Base-by-base conservation (phyloP, 30 jellyfish, hydroid and myxozoan species). In the Pelagia noctiluca region DNA sequence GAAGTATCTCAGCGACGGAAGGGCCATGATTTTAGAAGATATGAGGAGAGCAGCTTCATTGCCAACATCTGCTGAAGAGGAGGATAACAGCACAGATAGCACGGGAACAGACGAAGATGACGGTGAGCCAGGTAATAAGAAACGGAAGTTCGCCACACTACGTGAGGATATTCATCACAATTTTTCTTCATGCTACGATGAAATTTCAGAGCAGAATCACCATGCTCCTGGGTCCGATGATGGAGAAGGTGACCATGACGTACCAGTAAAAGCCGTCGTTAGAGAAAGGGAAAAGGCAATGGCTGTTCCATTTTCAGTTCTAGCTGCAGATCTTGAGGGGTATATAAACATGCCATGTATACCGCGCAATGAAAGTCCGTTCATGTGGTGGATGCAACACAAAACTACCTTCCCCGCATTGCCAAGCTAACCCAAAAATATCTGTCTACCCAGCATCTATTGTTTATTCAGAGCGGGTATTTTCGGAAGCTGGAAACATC, bases 401-500 rank as follows among this genome's bases (percentile, higher is more conserved):
- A 48, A 81, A 67, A 30, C 76, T 48, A 47, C 86, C 47, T 81
- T 64, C 81, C 86, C 70, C 76, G 67, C 67, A 35, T 84, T 38
- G 64, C 86, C 30, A 33, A 63, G 50, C 80, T 50, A 13, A 87
- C 75, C 46, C 29, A 60, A 75, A 66, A 72, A 34, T 72, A 33
- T 35, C 47, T 49, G 74, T 81, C 50, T 2, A 50, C 69, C 57
- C 88, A 23, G 74, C 87, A 16, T 84, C 90, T 16, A 72, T 75
- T 75, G 95, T 63, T 19, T 72, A 50, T 32, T 84, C 86, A 31
- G 91, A 84, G 68, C 50, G 86, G 38, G 28, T 84, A 32, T 74
- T 73, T 54, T 63, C 83, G 38, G 91, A 84, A 75, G 93, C 95
- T 16, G 91, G 95, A 25, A 84, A 84, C 92, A 84, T 84, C 53